phyloP scores from a whole-genome alignment of 2,113 vertebrate species.

The Telmatochromis brachygnathus region DNA sequence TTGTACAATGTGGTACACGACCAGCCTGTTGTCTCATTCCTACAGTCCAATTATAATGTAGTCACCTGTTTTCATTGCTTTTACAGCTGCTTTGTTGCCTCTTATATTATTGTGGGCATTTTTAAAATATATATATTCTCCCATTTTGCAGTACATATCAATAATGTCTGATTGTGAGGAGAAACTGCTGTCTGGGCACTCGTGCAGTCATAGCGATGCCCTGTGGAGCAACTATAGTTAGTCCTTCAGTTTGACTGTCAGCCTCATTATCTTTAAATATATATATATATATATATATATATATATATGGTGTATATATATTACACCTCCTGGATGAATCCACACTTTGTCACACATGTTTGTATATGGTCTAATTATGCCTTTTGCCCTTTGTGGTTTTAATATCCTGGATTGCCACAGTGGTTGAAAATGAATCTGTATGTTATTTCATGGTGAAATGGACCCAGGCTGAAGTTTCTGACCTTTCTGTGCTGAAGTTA shows the following conservation, averaged over 20 bases:
- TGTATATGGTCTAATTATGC: not conserved
- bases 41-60: not conserved
- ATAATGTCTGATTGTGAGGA: not conserved
- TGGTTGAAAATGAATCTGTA: not conserved
- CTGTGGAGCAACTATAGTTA: not conserved
- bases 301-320: accelerated
- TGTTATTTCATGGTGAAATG: conserved; percentile 18
- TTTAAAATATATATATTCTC: not conserved
- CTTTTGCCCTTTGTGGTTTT: not conserved
- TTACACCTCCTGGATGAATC: not conserved
- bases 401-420: not conserved
- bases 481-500: conserved; percentile 43
- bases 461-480: conserved; percentile 20
- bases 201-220: not conserved
- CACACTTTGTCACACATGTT: not conserved
- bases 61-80: not conserved
- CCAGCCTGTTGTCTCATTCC: not conserved
- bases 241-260: not conserved
- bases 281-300: not conserved
- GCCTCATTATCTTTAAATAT: not conserved
- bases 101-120: not conserved
- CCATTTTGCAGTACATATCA: not conserved
- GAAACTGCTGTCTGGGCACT: not conserved
- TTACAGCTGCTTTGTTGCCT: not conserved
- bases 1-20: not conserved